phyloP scores from a whole-genome alignment of 2,113 vertebrate genomes.

The Aythya baeri region DNA sequence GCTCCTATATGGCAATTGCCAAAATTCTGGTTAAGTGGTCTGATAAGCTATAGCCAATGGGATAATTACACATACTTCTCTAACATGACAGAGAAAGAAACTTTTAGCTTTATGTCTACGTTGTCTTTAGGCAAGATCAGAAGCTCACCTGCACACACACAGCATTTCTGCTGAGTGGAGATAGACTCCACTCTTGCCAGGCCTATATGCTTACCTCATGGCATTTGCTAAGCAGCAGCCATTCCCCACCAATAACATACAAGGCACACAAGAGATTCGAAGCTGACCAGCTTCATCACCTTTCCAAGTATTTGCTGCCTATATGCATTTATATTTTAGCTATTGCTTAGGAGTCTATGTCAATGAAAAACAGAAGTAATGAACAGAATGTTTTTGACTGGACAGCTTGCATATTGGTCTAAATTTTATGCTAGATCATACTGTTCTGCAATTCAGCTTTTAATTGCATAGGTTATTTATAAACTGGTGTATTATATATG shows the following conservation, averaged over 20 bases:
- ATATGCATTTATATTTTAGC: neutral
- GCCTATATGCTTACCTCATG: neutral
- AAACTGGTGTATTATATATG: neutral
- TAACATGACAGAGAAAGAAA: neutral
- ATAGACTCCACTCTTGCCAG: neutral
- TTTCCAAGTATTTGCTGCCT: neutral
- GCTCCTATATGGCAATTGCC: neutral
- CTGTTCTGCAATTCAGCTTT: neutral
- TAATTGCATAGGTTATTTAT: neutral
- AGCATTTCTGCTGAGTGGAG: neutral
- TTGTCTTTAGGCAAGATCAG: neutral
- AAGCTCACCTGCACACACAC: neutral
- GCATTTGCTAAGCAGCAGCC: neutral
- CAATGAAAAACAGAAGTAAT: neutral
- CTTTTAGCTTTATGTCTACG: neutral
- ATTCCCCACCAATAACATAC: neutral
- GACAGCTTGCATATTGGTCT: neutral
- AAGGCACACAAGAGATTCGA: neutral
- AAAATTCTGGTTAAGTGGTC: neutral
- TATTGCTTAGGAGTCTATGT: neutral
- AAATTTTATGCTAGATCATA: neutral
- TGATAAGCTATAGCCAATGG: neutral
- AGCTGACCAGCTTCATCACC: neutral
- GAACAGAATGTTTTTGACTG: neutral
- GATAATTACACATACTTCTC: neutral